These are phyloP conservation scores for Acanthis flammea DNA, from an alignment of 2,797 vertebrate species.

Conservation along the genomic window DNA sequence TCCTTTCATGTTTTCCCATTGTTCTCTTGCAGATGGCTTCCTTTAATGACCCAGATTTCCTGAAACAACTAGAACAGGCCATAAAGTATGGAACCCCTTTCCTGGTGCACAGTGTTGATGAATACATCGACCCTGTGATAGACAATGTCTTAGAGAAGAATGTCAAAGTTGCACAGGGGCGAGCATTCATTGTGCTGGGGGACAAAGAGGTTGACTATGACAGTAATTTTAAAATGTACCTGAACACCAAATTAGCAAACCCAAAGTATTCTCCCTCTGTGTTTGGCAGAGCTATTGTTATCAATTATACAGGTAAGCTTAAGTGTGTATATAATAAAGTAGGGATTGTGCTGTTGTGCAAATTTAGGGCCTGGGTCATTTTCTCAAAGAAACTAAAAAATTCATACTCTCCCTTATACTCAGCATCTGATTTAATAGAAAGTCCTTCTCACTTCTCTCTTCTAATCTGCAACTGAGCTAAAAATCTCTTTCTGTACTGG, in stretches of 20 bases:
- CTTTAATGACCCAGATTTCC: conserved; percentile 94
- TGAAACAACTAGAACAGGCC: conserved; percentile 92
- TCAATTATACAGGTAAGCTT: conserved; percentile 92
- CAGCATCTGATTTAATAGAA: neutral
- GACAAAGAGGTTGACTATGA: conserved; percentile 97
- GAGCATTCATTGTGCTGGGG: conserved; percentile 88
- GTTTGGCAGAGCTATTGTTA: conserved; percentile 96
- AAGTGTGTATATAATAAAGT: neutral
- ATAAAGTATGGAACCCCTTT: conserved; percentile 94
- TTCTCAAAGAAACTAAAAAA: neutral
- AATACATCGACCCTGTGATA: conserved; percentile 95
- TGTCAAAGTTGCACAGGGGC: conserved; percentile 83
- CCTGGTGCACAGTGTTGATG: conserved; percentile 92
- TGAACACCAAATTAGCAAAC: conserved; percentile 93
- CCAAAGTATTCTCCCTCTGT: conserved; percentile 92
- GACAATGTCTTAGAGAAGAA: conserved; percentile 94
- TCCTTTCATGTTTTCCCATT: neutral
- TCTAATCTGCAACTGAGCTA: neutral
- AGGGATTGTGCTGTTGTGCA: neutral
- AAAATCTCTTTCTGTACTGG: neutral
- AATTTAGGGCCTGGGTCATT: neutral
- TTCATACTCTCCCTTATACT: neutral
- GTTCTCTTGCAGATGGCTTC: conserved; percentile 84
- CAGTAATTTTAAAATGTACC: conserved; percentile 89
- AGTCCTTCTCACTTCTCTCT: neutral